Conservation (phyloP, 2,113 vertebrate species). For the Hassar affinis region DNA sequence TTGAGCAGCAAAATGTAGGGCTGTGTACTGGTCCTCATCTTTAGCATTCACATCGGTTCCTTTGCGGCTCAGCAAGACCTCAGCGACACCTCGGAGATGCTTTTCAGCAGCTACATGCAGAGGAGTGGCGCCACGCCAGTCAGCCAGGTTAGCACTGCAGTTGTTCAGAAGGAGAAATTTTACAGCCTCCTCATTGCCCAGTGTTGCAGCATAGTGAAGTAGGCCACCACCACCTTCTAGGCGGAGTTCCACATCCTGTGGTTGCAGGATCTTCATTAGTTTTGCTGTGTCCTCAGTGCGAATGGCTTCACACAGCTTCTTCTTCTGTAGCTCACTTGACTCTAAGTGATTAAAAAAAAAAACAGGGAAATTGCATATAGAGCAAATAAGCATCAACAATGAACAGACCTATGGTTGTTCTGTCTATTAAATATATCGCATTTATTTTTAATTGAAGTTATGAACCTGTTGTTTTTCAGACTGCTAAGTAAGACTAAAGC, state of each 20-base stretch:
- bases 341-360: constrained; percentile 66
- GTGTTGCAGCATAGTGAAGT: constrained; percentile 84
- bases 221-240: constrained; percentile 85
- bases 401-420: not conserved
- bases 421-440: not conserved
- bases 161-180: constrained; percentile 94
- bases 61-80: constrained; percentile 87
- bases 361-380: not conserved
- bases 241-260: constrained; percentile 92
- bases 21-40: constrained; percentile 94
- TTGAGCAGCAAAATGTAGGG: constrained; percentile 91
- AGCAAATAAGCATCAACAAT: not conserved
- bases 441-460: not conserved
- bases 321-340: constrained; percentile 85
- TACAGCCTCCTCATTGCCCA: constrained; percentile 90
- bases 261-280: constrained; percentile 97
- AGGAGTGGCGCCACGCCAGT: constrained; percentile 82
- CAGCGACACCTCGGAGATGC: constrained; percentile 78
- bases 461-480: not conserved
- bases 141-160: constrained; percentile 84
- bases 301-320: constrained; percentile 89
- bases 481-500: not conserved
- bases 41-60: constrained; percentile 87
- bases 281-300: constrained; percentile 85
- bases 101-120: constrained; percentile 89